Evolutionary conservation across 2,888 invertebrate species (phyloP), one percentile per base, ranked within the genome.

Genomic region (Dorcus hopei): DNA sequence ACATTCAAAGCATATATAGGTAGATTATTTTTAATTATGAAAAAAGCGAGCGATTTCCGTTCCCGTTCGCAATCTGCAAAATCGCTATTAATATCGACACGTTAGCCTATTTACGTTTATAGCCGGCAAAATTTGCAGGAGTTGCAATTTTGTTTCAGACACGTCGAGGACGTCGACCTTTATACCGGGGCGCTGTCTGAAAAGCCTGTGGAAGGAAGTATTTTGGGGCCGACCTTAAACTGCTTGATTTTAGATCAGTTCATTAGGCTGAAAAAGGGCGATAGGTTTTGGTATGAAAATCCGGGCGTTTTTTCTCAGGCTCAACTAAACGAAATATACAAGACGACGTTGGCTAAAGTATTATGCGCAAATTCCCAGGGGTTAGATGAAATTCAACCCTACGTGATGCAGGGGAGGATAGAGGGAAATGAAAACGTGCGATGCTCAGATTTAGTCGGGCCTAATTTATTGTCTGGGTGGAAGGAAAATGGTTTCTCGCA

Each of bases 141-240:
- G 26, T 33, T 33, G 26, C 26, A 33, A 33, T 33, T 33, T 33
- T 1, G 26, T 74, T 72, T 42, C 66, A 86, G 86, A 19, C 76
- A 82, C 38, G 89, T 94, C 0, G 87, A 91, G 4, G 95, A 96
- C 75, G 86, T 96, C 38, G 96, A 96, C 76, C 76, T 95, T 33
- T 96, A 94, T 77, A 90, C 93, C 1, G 96, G 95, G 0, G 91
- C 91, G 0, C 74, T 95, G 41, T 90, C 93, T 9, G 96, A 97
- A 73, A 82, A 83, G 8, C 91, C 91, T 0, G 71, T 82, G 56
- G 77, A 80, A 67, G 91, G 83, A 3, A 88, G 90, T 1, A 84
- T 94, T 16, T 83, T 95, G 52, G 95, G 95, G 0, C 91, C 95
- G 0, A 89, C 94, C 1, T 85, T 95, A 54, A 89, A 87, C 14